A percentile compares a stretch with the other conserved stretches of the same genome.
phyloP scores from a whole-genome alignment of 2,888 invertebrate species.

The Pediacus dermestoides region DNA sequence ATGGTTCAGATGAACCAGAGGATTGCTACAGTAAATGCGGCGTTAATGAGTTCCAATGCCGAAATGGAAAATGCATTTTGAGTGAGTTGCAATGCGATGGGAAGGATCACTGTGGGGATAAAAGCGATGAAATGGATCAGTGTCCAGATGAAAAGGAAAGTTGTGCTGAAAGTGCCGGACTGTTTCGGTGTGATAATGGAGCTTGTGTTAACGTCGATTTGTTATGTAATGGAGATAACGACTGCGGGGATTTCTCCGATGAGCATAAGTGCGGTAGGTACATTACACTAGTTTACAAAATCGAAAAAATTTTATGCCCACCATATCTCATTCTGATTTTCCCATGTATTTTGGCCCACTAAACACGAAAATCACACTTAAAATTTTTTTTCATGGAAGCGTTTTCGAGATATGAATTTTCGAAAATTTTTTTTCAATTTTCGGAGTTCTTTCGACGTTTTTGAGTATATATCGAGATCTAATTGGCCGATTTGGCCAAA shows the following conservation, averaged over 20 bases:
- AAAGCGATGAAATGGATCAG: conserved; percentile 59
- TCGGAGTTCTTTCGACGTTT: too few relatives aligned
- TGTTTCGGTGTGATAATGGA: conserved; percentile 68
- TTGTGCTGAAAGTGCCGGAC: conserved; percentile 12
- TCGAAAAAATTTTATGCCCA: too few relatives aligned
- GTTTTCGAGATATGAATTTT: not conserved
- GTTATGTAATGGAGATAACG: conserved; percentile 70
- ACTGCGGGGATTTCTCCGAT: conserved; percentile 69
- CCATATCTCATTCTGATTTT: too few relatives aligned
- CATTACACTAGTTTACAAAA: too few relatives aligned
- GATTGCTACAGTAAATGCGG: conserved; percentile 50
- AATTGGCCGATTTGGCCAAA: too few relatives aligned
- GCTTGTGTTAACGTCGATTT: conserved; percentile 66
- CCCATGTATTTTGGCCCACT: too few relatives aligned
- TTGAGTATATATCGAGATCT: too few relatives aligned
- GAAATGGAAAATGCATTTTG: conserved; percentile 63
- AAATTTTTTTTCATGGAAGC: not conserved
- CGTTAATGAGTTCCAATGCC: conserved; percentile 59
- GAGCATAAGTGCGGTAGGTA: conserved; percentile 60
- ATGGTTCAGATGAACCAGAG: conserved; percentile 67
- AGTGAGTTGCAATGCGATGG: conserved; percentile 68
- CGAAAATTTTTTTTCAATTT: too few relatives aligned
- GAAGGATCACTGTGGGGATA: conserved; percentile 65
- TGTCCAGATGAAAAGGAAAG: conserved; percentile 36
- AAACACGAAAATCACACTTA: too few relatives aligned